These are phyloP conservation scores for Melanerpes aurifrons DNA, from an alignment of 2,113 vertebrate genomes.

Conservation along the genomic window DNA sequence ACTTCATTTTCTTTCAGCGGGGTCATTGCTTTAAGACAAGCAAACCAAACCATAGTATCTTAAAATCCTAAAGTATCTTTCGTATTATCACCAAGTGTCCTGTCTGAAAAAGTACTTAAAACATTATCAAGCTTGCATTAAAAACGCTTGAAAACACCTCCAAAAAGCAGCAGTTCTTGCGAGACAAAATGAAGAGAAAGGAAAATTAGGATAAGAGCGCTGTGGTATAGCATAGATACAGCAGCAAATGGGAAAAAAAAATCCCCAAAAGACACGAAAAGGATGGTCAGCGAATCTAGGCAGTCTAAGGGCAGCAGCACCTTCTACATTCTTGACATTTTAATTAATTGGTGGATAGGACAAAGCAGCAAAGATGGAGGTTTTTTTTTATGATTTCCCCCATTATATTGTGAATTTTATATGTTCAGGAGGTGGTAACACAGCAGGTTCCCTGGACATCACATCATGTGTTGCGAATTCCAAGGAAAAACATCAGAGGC, in stretches of 20 bases:
- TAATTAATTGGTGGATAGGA: neutral
- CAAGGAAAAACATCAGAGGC: rapidly evolving
- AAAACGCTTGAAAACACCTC: neutral
- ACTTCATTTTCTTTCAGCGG: neutral
- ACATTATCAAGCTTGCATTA: neutral
- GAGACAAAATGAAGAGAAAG: neutral
- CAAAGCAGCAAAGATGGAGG: neutral
- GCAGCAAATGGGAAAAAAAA: neutral
- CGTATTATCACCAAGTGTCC: neutral
- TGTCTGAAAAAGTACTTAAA: neutral
- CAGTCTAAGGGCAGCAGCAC: neutral
- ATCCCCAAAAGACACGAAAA: neutral
- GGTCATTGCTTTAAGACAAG: neutral
- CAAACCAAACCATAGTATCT: neutral
- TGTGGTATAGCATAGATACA: neutral
- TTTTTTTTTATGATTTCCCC: neutral
- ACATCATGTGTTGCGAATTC: neutral
- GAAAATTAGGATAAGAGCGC: neutral
- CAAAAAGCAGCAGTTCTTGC: neutral
- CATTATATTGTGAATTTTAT: neutral
- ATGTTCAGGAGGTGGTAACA: neutral
- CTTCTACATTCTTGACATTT: neutral
- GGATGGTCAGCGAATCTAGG: neutral
- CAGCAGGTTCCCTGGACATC: neutral
- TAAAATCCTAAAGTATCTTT: neutral